These are phyloP conservation scores for Eriocheir sinensis DNA, from an alignment of 1,140 invertebrate species.

Conservation along the genomic window DNA sequence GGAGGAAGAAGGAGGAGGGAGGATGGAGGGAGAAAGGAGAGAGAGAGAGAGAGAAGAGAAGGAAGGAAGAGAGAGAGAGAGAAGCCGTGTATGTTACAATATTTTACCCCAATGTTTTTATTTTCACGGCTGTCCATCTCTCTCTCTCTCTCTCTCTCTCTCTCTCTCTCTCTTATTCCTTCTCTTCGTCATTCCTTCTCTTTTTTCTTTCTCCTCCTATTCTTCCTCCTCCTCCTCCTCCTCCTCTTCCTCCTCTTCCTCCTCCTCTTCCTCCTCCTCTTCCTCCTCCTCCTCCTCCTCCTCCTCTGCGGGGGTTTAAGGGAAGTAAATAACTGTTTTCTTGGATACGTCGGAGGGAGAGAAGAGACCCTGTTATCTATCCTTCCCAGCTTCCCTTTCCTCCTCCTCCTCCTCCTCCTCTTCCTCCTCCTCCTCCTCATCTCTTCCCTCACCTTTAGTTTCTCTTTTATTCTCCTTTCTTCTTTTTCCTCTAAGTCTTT, in stretches of 20 bases:
- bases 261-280: not conserved
- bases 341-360: not conserved
- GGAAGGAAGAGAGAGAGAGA: conserved; percentile 18
- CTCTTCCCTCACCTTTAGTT: no score
- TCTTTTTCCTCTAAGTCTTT: no score
- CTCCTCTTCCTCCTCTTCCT: not conserved
- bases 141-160: not conserved
- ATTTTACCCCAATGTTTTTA: not conserved
- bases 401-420: no score
- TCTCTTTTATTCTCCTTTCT: no score
- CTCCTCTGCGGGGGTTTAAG: not conserved
- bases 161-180: not conserved
- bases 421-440: no score
- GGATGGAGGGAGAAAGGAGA: not conserved
- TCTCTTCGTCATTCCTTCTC: not conserved
- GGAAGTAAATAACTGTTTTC: not conserved
- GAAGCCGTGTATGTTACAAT: no score
- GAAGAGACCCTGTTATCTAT: not conserved
- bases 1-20: no score
- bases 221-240: not conserved
- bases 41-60: conserved; percentile 20
- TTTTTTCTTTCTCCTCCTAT: no score
- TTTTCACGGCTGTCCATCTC: not conserved
- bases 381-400: no score
- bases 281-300: no score